These are phyloP conservation scores for Phylloscopus collybita DNA, from an alignment of 2,797 vertebrate genomes.

Conservation along the genomic window DNA sequence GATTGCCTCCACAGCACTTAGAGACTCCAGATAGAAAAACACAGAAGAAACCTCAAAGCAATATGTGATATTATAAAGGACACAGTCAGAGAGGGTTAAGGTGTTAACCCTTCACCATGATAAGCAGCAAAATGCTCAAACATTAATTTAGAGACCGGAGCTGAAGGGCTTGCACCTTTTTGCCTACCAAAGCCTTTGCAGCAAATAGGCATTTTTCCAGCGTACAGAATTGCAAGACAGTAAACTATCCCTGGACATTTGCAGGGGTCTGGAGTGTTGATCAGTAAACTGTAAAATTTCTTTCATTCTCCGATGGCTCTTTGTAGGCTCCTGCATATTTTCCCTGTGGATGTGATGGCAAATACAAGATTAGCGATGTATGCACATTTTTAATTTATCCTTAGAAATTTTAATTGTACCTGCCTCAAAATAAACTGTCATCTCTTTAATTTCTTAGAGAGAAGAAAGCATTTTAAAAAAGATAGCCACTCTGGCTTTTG, in stretches of 20 bases:
- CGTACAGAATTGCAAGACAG: not conserved
- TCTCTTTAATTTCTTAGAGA: not conserved
- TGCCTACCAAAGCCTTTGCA: not conserved
- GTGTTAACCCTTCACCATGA: not conserved
- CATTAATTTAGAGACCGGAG: not conserved
- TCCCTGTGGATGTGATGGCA: not conserved
- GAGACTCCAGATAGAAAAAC: not conserved
- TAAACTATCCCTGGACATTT: not conserved
- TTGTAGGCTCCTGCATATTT: not conserved
- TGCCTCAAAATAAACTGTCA: not conserved
- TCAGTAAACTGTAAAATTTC: not conserved
- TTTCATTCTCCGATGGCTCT: not conserved
- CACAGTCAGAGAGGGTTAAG: not conserved
- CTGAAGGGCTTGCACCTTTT: not conserved
- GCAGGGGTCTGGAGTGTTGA: not conserved
- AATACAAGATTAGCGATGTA: not conserved
- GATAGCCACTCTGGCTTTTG: not conserved
- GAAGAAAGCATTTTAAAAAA: not conserved
- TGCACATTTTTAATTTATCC: not conserved
- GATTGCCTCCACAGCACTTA: conserved; percentile 1
- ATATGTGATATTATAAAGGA: fast-evolving
- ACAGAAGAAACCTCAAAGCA: not conserved
- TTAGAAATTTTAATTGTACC: not conserved
- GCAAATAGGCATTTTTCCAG: not conserved
- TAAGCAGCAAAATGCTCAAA: not conserved